phyloP scores from a whole-genome alignment of 2,113 vertebrate genomes.

The Leptobrachium leishanense region DNA sequence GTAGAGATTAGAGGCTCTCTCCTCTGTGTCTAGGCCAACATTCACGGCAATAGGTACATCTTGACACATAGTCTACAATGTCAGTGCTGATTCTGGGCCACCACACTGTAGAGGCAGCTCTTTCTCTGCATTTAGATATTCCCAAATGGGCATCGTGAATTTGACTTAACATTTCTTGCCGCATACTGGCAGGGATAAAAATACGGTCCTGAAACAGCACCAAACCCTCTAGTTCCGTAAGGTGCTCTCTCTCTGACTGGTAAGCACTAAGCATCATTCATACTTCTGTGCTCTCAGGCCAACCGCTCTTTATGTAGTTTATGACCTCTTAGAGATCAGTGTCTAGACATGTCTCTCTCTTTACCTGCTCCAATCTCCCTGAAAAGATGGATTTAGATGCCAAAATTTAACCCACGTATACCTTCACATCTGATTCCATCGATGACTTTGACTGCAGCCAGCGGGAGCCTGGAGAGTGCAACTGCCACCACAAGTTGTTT shows the following conservation, averaged over 20 bases:
- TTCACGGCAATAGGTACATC: slow-evolving; percentile 9
- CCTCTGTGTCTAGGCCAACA: slow-evolving; percentile 7
- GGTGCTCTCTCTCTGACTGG: not conserved
- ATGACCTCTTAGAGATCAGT: not conserved
- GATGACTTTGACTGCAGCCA: not conserved
- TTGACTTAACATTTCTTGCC: not conserved
- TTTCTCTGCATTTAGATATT: no score
- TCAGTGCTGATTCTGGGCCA: not conserved
- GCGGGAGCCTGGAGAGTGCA: not conserved
- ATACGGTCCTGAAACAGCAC: not conserved
- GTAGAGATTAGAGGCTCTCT: slow-evolving; percentile 26
- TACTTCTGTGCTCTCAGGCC: no score
- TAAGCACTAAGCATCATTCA: no score
- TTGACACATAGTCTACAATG: slow-evolving; percentile 2
- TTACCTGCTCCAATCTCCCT: not conserved
- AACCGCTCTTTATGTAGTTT: not conserved
- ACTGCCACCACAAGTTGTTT: slow-evolving; percentile 1
- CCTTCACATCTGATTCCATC: no score
- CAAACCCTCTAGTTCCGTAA: not conserved
- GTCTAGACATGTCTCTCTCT: not conserved
- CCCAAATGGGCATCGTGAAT: no score
- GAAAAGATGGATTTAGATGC: not conserved
- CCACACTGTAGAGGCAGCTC: no score
- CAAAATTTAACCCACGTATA: not conserved
- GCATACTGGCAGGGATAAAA: not conserved